Percentiles rank a stretch among this genome's conserved stretches.
Conservation (phyloP, 1,140 invertebrate species). For the Lutraria rhynchaena region DNA sequence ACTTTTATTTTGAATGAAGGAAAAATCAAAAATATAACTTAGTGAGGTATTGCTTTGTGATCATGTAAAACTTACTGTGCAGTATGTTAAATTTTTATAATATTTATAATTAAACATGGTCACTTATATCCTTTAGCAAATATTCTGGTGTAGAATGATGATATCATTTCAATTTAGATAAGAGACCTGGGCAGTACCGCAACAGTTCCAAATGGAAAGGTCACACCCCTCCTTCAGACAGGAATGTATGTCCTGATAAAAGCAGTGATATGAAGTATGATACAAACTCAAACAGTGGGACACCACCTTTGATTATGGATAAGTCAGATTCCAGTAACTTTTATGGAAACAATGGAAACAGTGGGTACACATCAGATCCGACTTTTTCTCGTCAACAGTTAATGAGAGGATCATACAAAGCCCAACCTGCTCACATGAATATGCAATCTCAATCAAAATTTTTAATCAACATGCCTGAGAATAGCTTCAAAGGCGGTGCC, state of each 20-base stretch:
- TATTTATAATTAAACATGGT: no score
- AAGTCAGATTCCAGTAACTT: conserved; percentile 11
- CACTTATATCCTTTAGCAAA: no score
- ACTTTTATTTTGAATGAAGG: no score
- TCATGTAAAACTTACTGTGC: no score
- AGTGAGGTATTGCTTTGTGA: no score
- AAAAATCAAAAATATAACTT: no score
- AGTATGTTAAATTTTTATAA: no score
- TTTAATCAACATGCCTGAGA: conserved; percentile 45
- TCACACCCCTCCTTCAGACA: conserved; percentile 27
- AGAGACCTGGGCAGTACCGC: conserved; percentile 12
- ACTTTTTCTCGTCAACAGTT: conserved; percentile 16
- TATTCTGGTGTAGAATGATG: no score
- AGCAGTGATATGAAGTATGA: conserved; percentile 2
- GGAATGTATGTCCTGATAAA: not conserved
- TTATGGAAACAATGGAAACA: conserved; percentile 19
- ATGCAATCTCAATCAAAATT: conserved; percentile 18
- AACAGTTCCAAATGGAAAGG: conserved; percentile 17
- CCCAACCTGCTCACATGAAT: conserved; percentile 40
- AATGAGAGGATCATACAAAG: conserved; percentile 5
- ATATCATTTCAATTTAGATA: no score
- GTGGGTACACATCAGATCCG: conserved; percentile 55
- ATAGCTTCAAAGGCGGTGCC: conserved; percentile 32
- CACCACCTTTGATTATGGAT: conserved; percentile 8
- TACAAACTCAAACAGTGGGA: conserved; percentile 28